These are phyloP conservation scores for human DNA, from an alignment of 2,113 vertebrate species.

Conservation along the genomic window DNA sequence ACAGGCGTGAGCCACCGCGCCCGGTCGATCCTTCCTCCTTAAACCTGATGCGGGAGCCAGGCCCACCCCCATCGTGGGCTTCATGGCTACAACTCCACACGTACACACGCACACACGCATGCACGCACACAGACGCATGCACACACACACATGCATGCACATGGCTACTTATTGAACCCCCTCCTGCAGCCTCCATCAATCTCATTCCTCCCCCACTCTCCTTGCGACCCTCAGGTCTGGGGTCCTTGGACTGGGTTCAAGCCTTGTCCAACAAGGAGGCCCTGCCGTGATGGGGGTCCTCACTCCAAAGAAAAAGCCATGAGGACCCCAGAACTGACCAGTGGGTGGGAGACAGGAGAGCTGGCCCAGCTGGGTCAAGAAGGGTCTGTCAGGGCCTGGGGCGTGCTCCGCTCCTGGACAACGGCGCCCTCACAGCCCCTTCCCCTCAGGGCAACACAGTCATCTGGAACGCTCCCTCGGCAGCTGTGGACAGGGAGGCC, in stretches of 20 bases:
- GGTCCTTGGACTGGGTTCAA: slow-evolving; percentile 80
- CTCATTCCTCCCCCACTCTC: slow-evolving; percentile 45
- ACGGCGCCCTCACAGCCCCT: background rate
- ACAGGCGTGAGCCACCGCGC: too few relatives aligned
- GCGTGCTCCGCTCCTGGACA: background rate
- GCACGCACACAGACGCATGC: background rate
- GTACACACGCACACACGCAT: too few relatives aligned
- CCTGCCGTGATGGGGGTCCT: background rate
- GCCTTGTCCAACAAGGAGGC: background rate
- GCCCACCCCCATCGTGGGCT: too few relatives aligned
- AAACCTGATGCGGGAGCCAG: background rate
- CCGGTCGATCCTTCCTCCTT: too few relatives aligned
- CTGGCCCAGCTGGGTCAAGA: background rate
- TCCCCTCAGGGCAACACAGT: background rate
- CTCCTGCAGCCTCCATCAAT: background rate
- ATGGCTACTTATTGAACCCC: too few relatives aligned
- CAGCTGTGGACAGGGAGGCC: background rate
- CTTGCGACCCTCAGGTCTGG: slow-evolving; percentile 89
- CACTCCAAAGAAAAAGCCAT: background rate
- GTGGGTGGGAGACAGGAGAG: accelerated
- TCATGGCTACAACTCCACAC: too few relatives aligned
- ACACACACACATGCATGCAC: too few relatives aligned
- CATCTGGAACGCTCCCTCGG: background rate
- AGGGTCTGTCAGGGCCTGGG: background rate
- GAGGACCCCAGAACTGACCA: background rate